A percentile compares a stretch with the other conserved stretches of the same genome.
Conservation (phyloP, 2,888 invertebrate genomes). For the Cantharis rufa region DNA sequence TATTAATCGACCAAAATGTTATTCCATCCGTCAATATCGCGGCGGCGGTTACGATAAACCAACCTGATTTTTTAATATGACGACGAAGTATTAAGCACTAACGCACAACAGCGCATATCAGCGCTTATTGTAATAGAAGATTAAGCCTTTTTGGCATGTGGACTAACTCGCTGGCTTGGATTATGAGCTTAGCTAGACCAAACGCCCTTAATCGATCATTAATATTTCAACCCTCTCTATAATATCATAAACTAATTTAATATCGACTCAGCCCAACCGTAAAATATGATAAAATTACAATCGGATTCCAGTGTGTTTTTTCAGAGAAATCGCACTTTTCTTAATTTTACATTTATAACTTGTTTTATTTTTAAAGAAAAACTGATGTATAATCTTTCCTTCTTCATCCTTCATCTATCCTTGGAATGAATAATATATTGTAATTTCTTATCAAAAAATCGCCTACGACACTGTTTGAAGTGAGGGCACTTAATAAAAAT, state of each 20-base stretch:
- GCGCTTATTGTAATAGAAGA: conserved; percentile 42
- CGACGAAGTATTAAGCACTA: conserved; percentile 10
- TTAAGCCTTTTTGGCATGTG: conserved; percentile 43
- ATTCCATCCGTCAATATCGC: background rate
- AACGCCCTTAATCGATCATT: conserved; percentile 41
- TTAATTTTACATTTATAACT: no score
- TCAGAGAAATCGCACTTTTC: no score
- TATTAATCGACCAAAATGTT: background rate
- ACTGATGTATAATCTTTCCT: no score
- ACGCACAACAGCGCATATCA: conserved; percentile 24
- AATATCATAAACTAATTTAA: conserved; percentile 25
- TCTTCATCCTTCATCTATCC: no score
- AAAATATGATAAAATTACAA: conserved; percentile 15
- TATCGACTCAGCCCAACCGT: conserved; percentile 7
- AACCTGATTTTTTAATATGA: background rate
- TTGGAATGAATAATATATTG: no score
- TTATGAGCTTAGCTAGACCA: conserved; percentile 36
- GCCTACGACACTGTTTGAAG: no score
- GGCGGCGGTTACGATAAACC: background rate
- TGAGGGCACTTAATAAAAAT: no score
- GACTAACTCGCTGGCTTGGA: conserved; percentile 38
- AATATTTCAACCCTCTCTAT: conserved; percentile 36
- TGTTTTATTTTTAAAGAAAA: no score
- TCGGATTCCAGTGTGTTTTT: background rate
- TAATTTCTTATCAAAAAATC: no score